Conservation (phyloP, 2,888 invertebrate species). For the Phytoseiulus persimilis region DNA sequence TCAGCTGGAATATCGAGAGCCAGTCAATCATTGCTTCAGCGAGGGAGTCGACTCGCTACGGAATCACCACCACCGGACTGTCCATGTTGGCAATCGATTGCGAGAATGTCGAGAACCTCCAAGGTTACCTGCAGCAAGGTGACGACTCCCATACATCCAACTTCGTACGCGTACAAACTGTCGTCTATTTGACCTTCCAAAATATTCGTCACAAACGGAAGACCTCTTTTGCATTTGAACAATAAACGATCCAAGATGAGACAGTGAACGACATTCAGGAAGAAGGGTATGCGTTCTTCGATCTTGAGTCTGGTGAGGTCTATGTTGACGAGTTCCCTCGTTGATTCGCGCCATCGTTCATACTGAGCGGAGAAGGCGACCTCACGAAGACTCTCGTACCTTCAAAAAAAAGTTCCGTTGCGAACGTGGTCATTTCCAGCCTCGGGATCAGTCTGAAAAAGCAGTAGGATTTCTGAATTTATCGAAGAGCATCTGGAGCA, state of each 20-base stretch:
- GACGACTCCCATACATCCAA: conserved; percentile 11
- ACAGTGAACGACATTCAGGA: conserved; percentile 14
- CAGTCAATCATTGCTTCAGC: too few relatives aligned
- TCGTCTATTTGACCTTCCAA: conserved; percentile 18
- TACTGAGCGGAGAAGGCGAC: conserved; percentile 18
- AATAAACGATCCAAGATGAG: conserved; percentile 1
- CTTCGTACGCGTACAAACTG: conserved; percentile 17
- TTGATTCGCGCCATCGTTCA: conserved; percentile 30
- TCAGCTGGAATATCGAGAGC: neutral
- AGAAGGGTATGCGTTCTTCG: conserved; percentile 24
- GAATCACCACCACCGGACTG: too few relatives aligned
- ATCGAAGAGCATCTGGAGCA: neutral
- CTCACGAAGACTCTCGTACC: conserved; percentile 22
- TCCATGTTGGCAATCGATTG: too few relatives aligned
- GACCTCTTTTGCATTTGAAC: conserved; percentile 9
- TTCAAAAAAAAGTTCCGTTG: neutral
- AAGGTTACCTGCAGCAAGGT: conserved; percentile 16
- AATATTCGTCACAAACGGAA: neutral
- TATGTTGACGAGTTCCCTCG: conserved; percentile 10
- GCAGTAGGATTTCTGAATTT: too few relatives aligned
- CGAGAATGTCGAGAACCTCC: too few relatives aligned
- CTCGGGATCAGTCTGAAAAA: too few relatives aligned
- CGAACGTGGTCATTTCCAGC: too few relatives aligned
- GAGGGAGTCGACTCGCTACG: too few relatives aligned
- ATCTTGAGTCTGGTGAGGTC: conserved; percentile 10